A percentile compares a stretch with the other conserved stretches of the same genome.
phyloP scores from a whole-genome alignment of 92 coral and sea anemone genomes.

The Porites cylindrica region DNA sequence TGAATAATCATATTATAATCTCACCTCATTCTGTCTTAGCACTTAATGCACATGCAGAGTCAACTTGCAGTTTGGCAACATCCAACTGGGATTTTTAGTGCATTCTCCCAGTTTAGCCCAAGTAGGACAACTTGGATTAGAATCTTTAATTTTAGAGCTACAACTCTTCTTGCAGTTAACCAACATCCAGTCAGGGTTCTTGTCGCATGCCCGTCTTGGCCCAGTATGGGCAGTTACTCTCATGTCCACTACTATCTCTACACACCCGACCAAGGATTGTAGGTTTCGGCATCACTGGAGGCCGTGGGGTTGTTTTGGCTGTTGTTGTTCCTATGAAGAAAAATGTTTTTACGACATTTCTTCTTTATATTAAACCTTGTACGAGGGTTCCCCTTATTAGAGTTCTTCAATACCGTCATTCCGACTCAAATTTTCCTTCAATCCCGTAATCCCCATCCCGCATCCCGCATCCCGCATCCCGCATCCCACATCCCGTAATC shows the following conservation, averaged over 20 bases:
- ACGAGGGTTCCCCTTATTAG: too few relatives aligned
- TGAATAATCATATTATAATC: too few relatives aligned
- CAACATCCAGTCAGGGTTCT: slow-evolving; percentile 63
- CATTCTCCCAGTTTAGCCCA: slow-evolving; percentile 78
- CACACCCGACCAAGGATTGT: neutral
- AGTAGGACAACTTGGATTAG: slow-evolving; percentile 24
- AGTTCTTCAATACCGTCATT: too few relatives aligned
- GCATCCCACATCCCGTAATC: too few relatives aligned
- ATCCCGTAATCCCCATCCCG: too few relatives aligned
- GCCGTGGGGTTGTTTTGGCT: neutral
- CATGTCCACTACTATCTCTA: slow-evolving; percentile 7
- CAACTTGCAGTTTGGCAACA: slow-evolving; percentile 71
- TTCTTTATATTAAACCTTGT: too few relatives aligned
- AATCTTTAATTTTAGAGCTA: slow-evolving; percentile 27
- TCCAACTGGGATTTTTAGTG: slow-evolving; percentile 68
- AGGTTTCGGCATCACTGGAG: neutral
- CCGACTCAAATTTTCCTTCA: too few relatives aligned
- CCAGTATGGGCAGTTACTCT: slow-evolving; percentile 60
- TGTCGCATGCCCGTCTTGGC: slow-evolving; percentile 69
- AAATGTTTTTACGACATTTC: too few relatives aligned
- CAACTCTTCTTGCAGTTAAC: slow-evolving; percentile 70
- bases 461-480: too few relatives aligned
- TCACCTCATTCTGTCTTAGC: slow-evolving; percentile 10
- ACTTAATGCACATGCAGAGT: slow-evolving; percentile 64
- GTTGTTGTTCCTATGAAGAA: neutral